phyloP scores from a whole-genome alignment of 2,888 invertebrate species.

The Brachynemurus nebulosus region DNA sequence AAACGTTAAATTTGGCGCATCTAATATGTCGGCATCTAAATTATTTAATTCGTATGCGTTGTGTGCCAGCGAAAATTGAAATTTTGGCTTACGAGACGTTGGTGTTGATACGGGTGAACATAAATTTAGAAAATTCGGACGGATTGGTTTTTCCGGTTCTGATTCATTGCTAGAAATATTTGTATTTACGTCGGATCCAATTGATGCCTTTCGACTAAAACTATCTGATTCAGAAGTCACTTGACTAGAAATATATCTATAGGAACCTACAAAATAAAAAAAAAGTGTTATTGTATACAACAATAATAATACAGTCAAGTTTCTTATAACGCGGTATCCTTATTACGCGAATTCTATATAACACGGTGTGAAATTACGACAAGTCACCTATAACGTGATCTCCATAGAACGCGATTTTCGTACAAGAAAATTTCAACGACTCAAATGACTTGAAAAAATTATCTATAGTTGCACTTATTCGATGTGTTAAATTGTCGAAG shows the following conservation, averaged over 20 bases:
- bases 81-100: constrained; percentile 50
- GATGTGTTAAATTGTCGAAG: no score
- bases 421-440: no score
- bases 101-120: constrained; percentile 44
- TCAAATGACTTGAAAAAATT: no score
- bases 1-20: constrained; percentile 39
- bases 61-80: constrained; percentile 51
- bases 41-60: constrained; percentile 53
- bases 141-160: constrained; percentile 31
- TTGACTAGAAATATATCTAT: constrained; percentile 18
- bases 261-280: constrained; percentile 8
- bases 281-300: no score
- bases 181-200: background rate
- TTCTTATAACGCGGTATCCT: no score
- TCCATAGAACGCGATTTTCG: no score
- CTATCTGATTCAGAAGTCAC: constrained; percentile 18
- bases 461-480: no score
- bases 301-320: no score
- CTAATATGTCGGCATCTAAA: constrained; percentile 47
- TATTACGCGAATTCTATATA: no score
- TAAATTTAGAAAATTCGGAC: constrained; percentile 49
- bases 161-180: constrained; percentile 14
- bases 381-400: no score
- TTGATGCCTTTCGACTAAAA: constrained; percentile 6
- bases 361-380: no score